Base-by-base conservation (phyloP, 2,797 vertebrate genomes). In the Phrynocephalus vlangalii region DNA sequence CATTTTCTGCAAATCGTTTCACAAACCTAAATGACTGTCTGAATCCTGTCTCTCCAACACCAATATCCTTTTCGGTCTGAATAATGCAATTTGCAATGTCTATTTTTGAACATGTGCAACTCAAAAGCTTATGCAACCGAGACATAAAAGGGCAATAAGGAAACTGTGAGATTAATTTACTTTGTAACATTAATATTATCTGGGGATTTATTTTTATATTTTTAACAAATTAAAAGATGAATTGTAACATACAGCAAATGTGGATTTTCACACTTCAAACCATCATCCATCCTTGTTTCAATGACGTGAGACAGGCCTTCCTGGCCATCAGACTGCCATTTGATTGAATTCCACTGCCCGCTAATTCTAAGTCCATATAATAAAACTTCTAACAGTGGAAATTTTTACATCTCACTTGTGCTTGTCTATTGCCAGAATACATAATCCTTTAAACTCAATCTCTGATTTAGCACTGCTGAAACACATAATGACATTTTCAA, bases 371-470 rank as follows among this genome's bases (percentile, higher is more conserved):
- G 18, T 60, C 90, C 56, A 22, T 89, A 89, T 56, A 86, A 84
- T 72, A 81, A 73, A 81, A 30, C 3, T 83, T 79, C 76, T 68
- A 80, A 80, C 70, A 75, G 44, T 83, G 76, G 68, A 68, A 75
- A 73, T 70, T 52, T 79, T 72, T 79, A n/a, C 44, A 83, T 63
- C 85, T 86, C 75, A 24, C 33, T 84, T 87, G 63, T 86, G 76
- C 24, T 24, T 67, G 22, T 82, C 60, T 79, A 79, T 56, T 38
- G 67, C 67, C 91, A 93, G 73, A 77, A 92, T 90, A 92, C 72
- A 4, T 38, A 79, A 89, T 1, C 87, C 76, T 91, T 91, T 86
- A 93, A 93, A 82, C 3, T 38, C 18, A 68, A 20, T 76, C 86
- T 82, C 18, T 48, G 90, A 88, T 86, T 86, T 22, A 33, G 70